Evolutionary conservation across 1,140 invertebrate genomes (phyloP), one percentile per base, ranked within the genome.

Genomic region (Hesperophylax magnus): DNA sequence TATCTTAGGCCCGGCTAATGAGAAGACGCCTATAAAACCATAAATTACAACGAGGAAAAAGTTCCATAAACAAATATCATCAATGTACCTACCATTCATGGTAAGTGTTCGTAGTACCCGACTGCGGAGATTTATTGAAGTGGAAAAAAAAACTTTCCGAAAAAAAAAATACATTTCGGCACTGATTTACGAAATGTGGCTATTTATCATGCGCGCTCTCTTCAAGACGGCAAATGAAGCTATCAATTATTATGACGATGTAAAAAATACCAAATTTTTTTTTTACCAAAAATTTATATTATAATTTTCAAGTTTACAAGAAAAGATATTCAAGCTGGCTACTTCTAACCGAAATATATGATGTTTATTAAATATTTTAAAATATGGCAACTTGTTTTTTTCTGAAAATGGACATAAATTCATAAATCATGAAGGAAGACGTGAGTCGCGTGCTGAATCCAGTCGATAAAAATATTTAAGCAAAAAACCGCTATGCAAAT

Each of bases 211-310:
- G 6, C 8, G 63, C 1, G 63, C 24, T 67, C 63, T 27, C 63
- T 34, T n/a, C 24, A 67, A 67, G 31, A 34, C 39, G 63, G 27
- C 63, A n/a, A 67, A 67, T 34, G 63, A 67, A 67, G 63, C 63
- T n/a, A 67, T 67, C 63, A 67, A 67, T 67, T 67, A 67, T 34
- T 27, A n/a, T 34, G 24, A 67, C 31, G 63, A 4, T 17, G 31
- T 9, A 27, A 65, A 67, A 27, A 67, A 27, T 34, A 34, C 17
- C 27, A 47, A 47, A 47, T 47, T 14, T 47, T 0, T 14, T 47
- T 47, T 47, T 11, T 6, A 11, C 9, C 1, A 47, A 47, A 47
- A 47, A 5, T 2, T 2, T 27, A 27, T 27, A 2, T 27, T 2
- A 27, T 27, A 27, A 2, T 27, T n/a, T n/a, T n/a, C n/a, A n/a